These are phyloP conservation scores for Drosophila dunni DNA, from an alignment of 1,140 invertebrate species.

Conservation along the genomic window DNA sequence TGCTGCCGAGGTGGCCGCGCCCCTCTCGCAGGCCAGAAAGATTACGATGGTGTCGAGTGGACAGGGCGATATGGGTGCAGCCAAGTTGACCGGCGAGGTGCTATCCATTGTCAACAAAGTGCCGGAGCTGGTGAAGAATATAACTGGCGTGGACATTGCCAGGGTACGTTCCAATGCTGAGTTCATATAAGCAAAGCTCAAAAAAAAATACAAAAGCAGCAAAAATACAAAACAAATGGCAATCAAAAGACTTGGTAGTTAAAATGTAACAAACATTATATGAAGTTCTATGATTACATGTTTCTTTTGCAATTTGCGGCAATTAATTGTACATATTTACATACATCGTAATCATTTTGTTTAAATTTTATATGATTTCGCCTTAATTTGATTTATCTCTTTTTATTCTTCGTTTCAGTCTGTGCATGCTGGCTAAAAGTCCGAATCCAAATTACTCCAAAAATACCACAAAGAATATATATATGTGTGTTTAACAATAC, in stretches of 20 bases:
- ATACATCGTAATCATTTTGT: conserved; percentile 41
- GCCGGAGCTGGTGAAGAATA: conserved; percentile 93
- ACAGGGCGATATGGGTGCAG: conserved; percentile 95
- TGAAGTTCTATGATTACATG: conserved; percentile 37
- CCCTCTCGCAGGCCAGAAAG: conserved; percentile 96
- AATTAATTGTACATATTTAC: conserved; percentile 38
- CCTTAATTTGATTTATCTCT: conserved; percentile 72
- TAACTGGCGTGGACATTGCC: conserved; percentile 96
- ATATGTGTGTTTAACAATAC: conserved; percentile 24
- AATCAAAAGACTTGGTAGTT: conserved; percentile 80
- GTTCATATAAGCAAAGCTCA: conserved; percentile 74
- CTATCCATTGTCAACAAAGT: conserved; percentile 96
- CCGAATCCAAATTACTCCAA: conserved; percentile 58
- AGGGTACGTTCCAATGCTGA: conserved; percentile 88
- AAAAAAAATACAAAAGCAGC: conserved; percentile 25
- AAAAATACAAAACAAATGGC: conserved; percentile 69
- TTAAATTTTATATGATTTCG: conserved; percentile 57
- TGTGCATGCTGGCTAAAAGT: conserved; percentile 84
- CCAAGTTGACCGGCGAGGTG: conserved; percentile 97
- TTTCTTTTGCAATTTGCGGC: conserved; percentile 28
- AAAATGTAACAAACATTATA: conserved; percentile 54
- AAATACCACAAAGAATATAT: conserved; percentile 36
- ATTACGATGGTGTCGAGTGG: conserved; percentile 97
- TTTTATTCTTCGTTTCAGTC: conserved; percentile 84
- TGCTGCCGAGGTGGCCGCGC: conserved; percentile 97